Evolutionary conservation across 2,888 invertebrate species (phyloP).

Genomic region (Gymnosoma rotundatum): DNA sequence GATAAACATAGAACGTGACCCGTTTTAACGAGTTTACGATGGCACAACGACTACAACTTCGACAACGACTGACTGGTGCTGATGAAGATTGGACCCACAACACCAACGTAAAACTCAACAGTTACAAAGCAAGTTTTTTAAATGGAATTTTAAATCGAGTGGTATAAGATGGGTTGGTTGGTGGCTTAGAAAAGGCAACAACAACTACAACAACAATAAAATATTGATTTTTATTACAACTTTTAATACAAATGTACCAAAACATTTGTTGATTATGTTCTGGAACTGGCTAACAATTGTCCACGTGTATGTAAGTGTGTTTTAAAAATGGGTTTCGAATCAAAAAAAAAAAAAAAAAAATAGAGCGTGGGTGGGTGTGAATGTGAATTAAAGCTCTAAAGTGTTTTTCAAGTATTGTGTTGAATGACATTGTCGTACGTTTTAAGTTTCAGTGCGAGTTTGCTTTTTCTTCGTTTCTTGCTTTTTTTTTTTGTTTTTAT

Average conservation of each 20-base stretch:
- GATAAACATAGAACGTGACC: slow-evolving; percentile 71
- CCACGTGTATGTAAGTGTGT: background rate
- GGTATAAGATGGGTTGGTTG: slow-evolving; percentile 29
- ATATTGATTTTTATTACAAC: slow-evolving; percentile 65
- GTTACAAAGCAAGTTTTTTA: slow-evolving; percentile 38
- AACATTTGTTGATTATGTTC: slow-evolving; percentile 65
- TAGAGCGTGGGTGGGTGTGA: slow-evolving; percentile 51
- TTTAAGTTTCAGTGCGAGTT: slow-evolving; percentile 38
- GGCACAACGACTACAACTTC: slow-evolving; percentile 25
- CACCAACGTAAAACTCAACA: slow-evolving; percentile 27
- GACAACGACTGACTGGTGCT: slow-evolving; percentile 25
- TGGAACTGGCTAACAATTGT: slow-evolving; percentile 55
- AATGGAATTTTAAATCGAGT: slow-evolving; percentile 45
- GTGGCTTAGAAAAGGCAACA: background rate
- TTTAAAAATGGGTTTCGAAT: background rate
- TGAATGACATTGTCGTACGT: slow-evolving; percentile 59
- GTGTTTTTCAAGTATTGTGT: slow-evolving; percentile 58
- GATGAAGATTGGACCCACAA: slow-evolving; percentile 28
- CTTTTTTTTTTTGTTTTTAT: slow-evolving; percentile 18
- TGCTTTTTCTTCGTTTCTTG: slow-evolving; percentile 9
- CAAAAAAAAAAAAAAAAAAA: background rate
- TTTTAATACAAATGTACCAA: slow-evolving; percentile 46
- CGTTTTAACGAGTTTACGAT: slow-evolving; percentile 68
- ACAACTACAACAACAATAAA: slow-evolving; percentile 26
- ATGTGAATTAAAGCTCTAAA: slow-evolving; percentile 56